Base-by-base conservation (phyloP, 1,140 invertebrate genomes). In the Acyrthosiphon pisum region DNA sequence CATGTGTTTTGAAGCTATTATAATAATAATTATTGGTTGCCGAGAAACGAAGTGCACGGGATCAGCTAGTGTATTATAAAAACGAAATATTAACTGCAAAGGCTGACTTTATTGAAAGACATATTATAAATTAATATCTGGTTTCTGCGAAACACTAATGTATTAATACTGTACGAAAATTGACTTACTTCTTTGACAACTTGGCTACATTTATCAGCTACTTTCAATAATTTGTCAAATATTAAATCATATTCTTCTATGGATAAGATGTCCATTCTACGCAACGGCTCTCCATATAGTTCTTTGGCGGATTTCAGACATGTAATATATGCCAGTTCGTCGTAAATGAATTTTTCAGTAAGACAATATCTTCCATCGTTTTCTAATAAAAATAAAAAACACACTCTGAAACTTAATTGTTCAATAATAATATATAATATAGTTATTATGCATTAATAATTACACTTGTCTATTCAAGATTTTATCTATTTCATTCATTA, bases 271-370 rank as follows among this genome's bases (percentile, higher is more conserved):
- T 95, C 95, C 60, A 95, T 94, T 93, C 95, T 95, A 90, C 95
- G 94, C 30, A 95, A 94, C 0, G 95, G 95, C 86, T 95, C 94
- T 48, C 95, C 95, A 93, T 95, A 95, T 30, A 95, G 93, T 76
- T 95, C 95, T 30, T 94, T 94, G 26, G 94, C 94, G 37, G 94
- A 95, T 35, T 94, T 94, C 48, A 95, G 91, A 46, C 94, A 94
- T 26, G 94, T 94, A 46, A 94, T 94, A 91, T 95, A 95, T 23
- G 94, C 94, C 53, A 94, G 94, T 93, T 95, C 95, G 20, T 94
- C 94, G 48, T 94, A 92, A 53, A 95, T 94, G 56, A 95, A 93
- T n/a, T 94, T 94, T 81, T 95, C 94, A 6, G 94, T 94, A 37
- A 94, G 88, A 18, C 94, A 94, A 94, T 94, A 94, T 7, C 94